Evolutionary conservation across 2,797 vertebrate genomes (phyloP), one percentile per base, ranked within the genome.

Genomic region (Propithecus perrieri): DNA sequence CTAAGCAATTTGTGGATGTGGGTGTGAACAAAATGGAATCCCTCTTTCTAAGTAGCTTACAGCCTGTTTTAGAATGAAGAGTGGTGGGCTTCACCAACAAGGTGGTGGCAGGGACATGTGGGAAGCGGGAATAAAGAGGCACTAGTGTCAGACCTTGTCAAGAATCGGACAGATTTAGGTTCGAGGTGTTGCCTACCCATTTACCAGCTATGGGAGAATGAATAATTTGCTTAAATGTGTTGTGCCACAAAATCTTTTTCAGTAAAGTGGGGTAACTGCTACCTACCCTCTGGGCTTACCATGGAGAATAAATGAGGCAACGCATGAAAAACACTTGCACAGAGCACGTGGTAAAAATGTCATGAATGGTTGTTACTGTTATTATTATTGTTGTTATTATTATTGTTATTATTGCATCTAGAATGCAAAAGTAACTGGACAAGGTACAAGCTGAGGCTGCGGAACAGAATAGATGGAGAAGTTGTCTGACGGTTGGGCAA

Each of bases 51-150:
- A 81, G 55, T 13, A 33, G 46, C 43, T 63, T 78, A 2, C 2
- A 35, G 26, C 55, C 4, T 53, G 30, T 2, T 46, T 4, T 41
- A 53, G 43, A 35, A 14, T 0, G 0, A 33, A 38, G 7, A 38
- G 13, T 4, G 7, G 18, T 26, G 14, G 17, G 43, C 4, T 89
- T 76, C 4, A 4, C 20, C 55, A 85, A 43, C 61, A 84, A 72
- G 5, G 15, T 48, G 57, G 17, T 46, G 48, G 2, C 4, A 72
- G n/a, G 43, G 48, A 67, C 22, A 2, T 1, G 6, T 20, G 43
- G 30, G 35, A 81, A 83, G 12, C 2, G 12, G 80, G 43, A 74
- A 43, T 30, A 65, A 55, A 4, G 89, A 91, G 18, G 38, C 2
- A 14, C 46, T 22, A 14, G 53, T 35, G 20, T 75, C 57, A 33